These are phyloP conservation scores for Chrysogorgia sp. DNA, from an alignment of 92 coral and sea anemone species.

Conservation along the genomic window DNA sequence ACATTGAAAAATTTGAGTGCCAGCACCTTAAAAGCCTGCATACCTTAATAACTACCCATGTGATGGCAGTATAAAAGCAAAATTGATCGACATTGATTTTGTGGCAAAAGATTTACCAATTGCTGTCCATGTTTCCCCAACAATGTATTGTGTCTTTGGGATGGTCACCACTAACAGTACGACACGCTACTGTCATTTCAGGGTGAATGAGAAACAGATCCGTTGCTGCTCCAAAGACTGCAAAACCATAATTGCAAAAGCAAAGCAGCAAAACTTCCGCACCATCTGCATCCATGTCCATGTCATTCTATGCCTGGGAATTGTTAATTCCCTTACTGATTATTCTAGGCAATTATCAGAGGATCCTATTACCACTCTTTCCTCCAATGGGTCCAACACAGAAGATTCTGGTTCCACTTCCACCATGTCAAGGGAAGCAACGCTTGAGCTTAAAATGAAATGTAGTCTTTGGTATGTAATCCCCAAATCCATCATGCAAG, in stretches of 20 bases:
- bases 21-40: too few species aligned
- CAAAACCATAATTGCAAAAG: constrained; percentile 4
- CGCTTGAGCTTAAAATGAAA: constrained; percentile 32
- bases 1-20: too few species aligned
- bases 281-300: constrained; percentile 29
- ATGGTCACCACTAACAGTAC: constrained; percentile 8
- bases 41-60: too few species aligned
- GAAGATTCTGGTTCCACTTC: neutral
- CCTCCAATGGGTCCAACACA: neutral
- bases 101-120: neutral
- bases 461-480: constrained; percentile 22
- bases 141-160: constrained; percentile 33
- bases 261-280: constrained; percentile 5
- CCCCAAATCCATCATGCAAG: neutral
- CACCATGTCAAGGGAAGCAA: neutral
- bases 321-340: neutral
- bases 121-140: too few species aligned
- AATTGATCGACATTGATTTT: neutral
- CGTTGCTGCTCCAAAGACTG: constrained; percentile 26
- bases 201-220: neutral
- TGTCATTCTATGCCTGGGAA: neutral
- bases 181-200: constrained; percentile 41
- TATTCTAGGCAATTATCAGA: neutral
- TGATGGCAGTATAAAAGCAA: neutral
- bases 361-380: neutral